phyloP scores from a whole-genome alignment of 2,113 vertebrate species.

The Protobothrops mucrosquamatus region DNA sequence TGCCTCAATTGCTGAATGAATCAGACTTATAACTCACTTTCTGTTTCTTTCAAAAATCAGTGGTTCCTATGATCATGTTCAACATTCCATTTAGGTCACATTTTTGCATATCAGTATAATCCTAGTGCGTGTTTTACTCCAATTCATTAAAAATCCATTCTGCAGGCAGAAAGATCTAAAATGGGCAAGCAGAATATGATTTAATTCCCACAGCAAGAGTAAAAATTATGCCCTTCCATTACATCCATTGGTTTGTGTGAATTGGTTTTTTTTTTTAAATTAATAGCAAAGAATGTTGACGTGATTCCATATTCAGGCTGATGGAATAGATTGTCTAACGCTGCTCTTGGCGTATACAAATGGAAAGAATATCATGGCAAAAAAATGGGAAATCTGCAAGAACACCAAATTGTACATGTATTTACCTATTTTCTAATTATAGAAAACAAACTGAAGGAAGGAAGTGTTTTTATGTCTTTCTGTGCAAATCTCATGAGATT shows the following conservation, averaged over 20 bases:
- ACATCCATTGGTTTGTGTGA: not conserved
- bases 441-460: not conserved
- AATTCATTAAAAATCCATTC: not conserved
- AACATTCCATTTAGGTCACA: not conserved
- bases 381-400: not conserved
- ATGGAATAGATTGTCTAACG: not conserved
- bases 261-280: not conserved
- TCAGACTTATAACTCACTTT: not conserved
- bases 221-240: not conserved
- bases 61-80: not conserved
- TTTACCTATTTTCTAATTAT: not conserved
- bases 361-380: not conserved
- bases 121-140: not conserved
- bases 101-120: not conserved
- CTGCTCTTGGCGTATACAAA: not conserved
- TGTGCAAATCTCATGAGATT: not conserved
- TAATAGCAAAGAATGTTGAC: not conserved
- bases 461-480: not conserved
- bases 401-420: not conserved
- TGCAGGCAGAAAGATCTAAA: not conserved
- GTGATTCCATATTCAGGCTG: not conserved
- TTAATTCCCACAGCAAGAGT: not conserved
- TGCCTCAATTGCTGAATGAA: not conserved
- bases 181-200: not conserved
- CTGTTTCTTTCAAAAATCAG: not conserved